Conservation (phyloP, 2,797 vertebrate genomes). For the Gorsachius magnificus region DNA sequence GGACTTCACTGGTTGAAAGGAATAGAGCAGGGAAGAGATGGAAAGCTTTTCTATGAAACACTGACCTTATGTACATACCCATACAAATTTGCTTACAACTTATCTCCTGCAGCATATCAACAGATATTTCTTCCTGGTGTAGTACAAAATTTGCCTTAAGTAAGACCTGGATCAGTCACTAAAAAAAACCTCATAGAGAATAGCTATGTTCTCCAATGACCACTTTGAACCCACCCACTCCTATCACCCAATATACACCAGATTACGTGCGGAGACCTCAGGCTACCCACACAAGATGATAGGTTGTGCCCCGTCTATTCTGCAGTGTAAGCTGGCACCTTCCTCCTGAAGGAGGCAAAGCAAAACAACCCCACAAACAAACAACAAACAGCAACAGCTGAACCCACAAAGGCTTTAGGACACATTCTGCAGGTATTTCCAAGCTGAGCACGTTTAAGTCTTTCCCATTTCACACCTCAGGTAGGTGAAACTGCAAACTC, state of each 20-base stretch:
- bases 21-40: neutral
- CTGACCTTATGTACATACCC: neutral
- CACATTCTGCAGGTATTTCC: neutral
- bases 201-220: neutral
- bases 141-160: neutral
- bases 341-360: neutral
- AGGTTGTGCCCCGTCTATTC: neutral
- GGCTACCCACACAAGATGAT: neutral
- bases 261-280: neutral
- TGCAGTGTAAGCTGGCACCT: neutral
- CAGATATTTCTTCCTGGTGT: neutral
- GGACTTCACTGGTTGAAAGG: neutral
- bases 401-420: neutral
- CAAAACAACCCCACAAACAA: neutral
- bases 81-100: neutral
- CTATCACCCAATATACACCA: neutral
- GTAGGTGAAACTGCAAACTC: neutral
- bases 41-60: neutral
- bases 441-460: neutral
- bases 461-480: neutral
- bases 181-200: neutral
- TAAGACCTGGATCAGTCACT: neutral
- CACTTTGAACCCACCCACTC: neutral
- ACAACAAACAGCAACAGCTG: neutral
- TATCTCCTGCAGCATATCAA: neutral